Base-by-base conservation (phyloP, 1,140 invertebrate genomes). In the Anastrepha ludens region DNA sequence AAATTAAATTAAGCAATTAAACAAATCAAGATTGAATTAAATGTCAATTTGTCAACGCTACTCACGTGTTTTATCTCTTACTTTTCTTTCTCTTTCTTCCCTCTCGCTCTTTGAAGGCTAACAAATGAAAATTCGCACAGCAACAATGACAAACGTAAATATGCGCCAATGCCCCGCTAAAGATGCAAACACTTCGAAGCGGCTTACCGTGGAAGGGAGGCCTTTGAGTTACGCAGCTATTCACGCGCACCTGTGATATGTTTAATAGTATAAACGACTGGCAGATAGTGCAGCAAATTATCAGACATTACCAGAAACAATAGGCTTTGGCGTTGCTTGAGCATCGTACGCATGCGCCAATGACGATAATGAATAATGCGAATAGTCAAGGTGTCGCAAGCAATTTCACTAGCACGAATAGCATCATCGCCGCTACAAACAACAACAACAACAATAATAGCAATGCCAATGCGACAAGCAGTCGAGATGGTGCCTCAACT, bases 371-470 rank as follows among this genome's bases (percentile, higher is more conserved):
- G 41, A 81, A 41, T 47, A 8, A 81, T 81, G 74, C n/a, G 47
- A 50, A 15, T 11, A 50, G 5, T 29, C 74, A 55, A n/a, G n/a
- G 47, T 55, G 47, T 55, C 74, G 47, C 50, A 11, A 55, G 47
- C 47, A 81, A 17, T 47, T 55, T 81, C 74, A 47, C 47, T 29
- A 81, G 74, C 55, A 81, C 74, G 74, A 81, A 81, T 41, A 81
- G 17, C 47, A 81, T 55, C 17, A 50, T 17, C 7, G 44, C 44
- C 20, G 29, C 47, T n/a, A 81, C 17, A 8, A 55, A 55, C 47
- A 20, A 29, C 47, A 55, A 29, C 44, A 81, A 81, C 44, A 20
- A n/a, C 3, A 47, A 47, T 44, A 17, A 44, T 41, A 74, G 17
- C 41, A 74, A 41, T 20, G 9, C 17, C 47, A n/a, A 81, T 81